phyloP scores from a whole-genome alignment of 2,113 vertebrate genomes.

The Larimichthys crocea region DNA sequence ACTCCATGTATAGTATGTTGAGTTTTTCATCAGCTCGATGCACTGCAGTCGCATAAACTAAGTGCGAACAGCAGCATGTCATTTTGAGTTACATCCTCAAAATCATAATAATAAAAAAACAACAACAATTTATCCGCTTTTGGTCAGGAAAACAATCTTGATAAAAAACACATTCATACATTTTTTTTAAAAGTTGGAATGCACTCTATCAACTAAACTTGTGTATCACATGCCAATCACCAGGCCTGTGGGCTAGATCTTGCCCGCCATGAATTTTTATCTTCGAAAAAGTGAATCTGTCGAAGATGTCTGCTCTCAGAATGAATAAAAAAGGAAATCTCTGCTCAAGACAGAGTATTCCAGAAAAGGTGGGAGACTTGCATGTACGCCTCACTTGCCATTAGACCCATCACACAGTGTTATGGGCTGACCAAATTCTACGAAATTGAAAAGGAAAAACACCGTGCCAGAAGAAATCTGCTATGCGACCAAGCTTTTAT shows the following conservation, averaged over 20 bases:
- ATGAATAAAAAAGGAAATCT: constrained; percentile 44
- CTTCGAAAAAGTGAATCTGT: constrained; percentile 8
- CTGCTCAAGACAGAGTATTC: constrained; percentile 23
- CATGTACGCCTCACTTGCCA: constrained; percentile 22
- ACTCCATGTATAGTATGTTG: neutral
- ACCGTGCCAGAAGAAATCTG: constrained; percentile 33
- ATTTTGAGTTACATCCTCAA: neutral
- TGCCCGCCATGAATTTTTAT: constrained; percentile 34
- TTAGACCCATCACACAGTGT: constrained; percentile 23
- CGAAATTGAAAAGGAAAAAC: constrained; percentile 16
- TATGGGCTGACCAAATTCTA: constrained; percentile 23
- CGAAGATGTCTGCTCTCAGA: constrained; percentile 12
- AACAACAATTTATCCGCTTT: neutral
- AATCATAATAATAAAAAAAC: neutral
- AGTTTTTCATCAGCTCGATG: constrained; percentile 5
- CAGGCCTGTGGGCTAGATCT: constrained; percentile 27
- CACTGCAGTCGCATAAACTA: neutral
- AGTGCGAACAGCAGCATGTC: neutral
- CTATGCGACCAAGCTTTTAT: constrained; percentile 35
- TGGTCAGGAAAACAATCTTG: constrained; percentile 11
- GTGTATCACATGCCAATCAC: constrained; percentile 30
- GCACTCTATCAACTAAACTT: neutral
- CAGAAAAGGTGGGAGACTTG: constrained; percentile 9
- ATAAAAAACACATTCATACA: neutral
- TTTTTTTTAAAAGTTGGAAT: constrained; percentile 24